A percentile compares a stretch with the other conserved stretches of the same genome.
Evolutionary conservation across 2,888 invertebrate genomes (phyloP).

Genomic region (Agrilus cyanescens): DNA sequence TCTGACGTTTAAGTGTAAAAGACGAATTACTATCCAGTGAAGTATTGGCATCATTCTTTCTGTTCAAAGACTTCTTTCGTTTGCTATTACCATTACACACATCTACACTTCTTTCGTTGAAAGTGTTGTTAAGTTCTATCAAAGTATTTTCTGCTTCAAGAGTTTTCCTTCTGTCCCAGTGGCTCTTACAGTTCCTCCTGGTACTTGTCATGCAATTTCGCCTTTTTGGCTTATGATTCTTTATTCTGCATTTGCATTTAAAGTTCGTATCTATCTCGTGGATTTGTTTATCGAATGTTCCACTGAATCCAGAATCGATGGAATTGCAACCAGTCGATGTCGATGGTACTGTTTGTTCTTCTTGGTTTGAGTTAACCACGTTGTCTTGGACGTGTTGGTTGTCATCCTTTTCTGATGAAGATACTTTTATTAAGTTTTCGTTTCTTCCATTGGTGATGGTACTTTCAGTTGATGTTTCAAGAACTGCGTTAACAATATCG

Average conservation of each 20-base stretch:
- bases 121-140: constrained; percentile 30
- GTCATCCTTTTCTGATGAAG: constrained; percentile 19
- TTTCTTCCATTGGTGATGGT: constrained; percentile 16
- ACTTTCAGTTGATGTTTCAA: constrained; percentile 42
- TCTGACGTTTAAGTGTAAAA: constrained; percentile 41
- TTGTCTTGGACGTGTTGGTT: constrained; percentile 28
- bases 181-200: background rate
- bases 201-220: background rate
- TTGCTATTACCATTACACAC: constrained; percentile 15
- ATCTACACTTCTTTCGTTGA: constrained; percentile 32
- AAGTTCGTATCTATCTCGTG: constrained; percentile 27
- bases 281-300: constrained; percentile 24
- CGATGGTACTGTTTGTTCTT: constrained; percentile 17
- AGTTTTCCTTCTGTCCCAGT: background rate
- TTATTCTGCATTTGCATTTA: constrained; percentile 26
- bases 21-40: constrained; percentile 26
- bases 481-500: constrained; percentile 49
- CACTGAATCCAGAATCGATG: constrained; percentile 31
- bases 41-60: constrained; percentile 12
- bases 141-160: constrained; percentile 23
- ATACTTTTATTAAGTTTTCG: constrained; percentile 17
- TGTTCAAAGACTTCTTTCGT: constrained; percentile 13
- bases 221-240: constrained; percentile 10
- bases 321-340: constrained; percentile 22
- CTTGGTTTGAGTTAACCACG: constrained; percentile 21